Percentiles rank a stretch among this genome's conserved stretches.
Evolutionary conservation across 92 coral and sea anemone species (phyloP).

Genomic region (Diadumene lineata): DNA sequence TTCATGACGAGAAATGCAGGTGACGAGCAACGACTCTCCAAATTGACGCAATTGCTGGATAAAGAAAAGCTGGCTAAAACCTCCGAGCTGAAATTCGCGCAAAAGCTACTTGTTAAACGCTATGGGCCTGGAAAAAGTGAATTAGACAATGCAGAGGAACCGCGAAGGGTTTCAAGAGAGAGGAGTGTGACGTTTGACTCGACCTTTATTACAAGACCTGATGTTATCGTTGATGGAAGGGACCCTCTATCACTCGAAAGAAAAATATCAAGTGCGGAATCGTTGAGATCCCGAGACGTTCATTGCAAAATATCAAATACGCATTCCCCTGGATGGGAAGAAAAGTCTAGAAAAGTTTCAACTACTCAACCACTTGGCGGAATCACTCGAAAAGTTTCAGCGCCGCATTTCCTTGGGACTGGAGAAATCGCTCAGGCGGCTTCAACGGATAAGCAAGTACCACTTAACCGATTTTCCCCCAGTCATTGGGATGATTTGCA

Average conservation of each 20-base stretch:
- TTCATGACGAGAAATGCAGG: conserved; percentile 64
- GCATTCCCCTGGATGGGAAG: too few species aligned
- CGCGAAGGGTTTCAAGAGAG: conserved; percentile 9
- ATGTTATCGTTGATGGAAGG: background rate
- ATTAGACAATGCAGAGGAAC: background rate
- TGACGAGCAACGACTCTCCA: conserved; percentile 48
- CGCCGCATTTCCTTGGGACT: background rate
- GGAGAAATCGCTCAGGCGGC: conserved; percentile 24
- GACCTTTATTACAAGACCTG: conserved; percentile 13
- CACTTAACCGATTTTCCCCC: background rate
- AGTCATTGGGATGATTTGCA: conserved; percentile 3
- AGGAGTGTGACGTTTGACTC: conserved; percentile 26
- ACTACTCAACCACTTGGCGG: too few species aligned
- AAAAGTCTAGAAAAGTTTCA: too few species aligned
- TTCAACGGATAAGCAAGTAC: conserved; percentile 18
- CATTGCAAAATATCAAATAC: too few species aligned
- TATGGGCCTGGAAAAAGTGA: conserved; percentile 33
- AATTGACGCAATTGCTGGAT: conserved; percentile 57
- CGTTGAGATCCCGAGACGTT: too few species aligned
- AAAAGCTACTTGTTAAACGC: conserved; percentile 40
- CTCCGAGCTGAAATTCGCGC: conserved; percentile 42
- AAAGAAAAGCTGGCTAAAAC: conserved; percentile 55
- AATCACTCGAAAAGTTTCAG: background rate
- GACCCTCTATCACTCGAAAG: background rate
- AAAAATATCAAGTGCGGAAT: background rate